A percentile compares a stretch with the other conserved stretches of the same genome.
Evolutionary conservation across 1,140 invertebrate species (phyloP).

Genomic region (Trinorchestia longiramus): DNA sequence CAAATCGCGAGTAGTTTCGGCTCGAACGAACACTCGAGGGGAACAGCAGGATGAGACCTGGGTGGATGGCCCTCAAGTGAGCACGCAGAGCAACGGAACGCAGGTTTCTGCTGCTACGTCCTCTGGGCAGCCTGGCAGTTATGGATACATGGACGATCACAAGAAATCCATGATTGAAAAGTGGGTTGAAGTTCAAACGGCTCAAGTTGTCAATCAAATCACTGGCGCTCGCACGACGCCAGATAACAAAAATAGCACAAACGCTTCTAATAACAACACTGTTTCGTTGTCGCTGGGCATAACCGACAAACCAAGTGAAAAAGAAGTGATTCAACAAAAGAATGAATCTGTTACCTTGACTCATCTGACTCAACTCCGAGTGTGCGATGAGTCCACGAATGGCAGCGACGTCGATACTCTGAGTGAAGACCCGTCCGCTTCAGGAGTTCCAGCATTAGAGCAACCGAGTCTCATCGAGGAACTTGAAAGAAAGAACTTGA

Average conservation of each 20-base stretch:
- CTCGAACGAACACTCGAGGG: constrained; percentile 60
- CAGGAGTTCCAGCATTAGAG: constrained; percentile 48
- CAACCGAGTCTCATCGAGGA: constrained; percentile 66
- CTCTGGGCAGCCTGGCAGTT: constrained; percentile 56
- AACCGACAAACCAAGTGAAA: background rate
- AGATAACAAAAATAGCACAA: background rate
- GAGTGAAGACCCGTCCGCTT: constrained; percentile 64
- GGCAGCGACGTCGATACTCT: constrained; percentile 66
- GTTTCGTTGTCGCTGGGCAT: background rate
- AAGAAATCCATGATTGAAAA: constrained; percentile 93
- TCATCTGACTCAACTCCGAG: constrained; percentile 63
- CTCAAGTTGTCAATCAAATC: constrained; percentile 57
- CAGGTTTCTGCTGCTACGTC: constrained; percentile 4
- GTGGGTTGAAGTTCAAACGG: constrained; percentile 89
- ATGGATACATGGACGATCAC: constrained; percentile 88
- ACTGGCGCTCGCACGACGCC: background rate
- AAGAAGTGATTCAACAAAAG: constrained; percentile 6
- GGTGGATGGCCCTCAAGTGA: constrained; percentile 85
- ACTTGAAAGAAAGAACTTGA: constrained; percentile 65
- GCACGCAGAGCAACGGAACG: constrained; percentile 36
- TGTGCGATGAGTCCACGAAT: constrained; percentile 64
- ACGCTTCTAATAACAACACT: background rate
- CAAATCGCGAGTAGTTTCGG: constrained; percentile 71
- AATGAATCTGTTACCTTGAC: constrained; percentile 58
- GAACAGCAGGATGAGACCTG: constrained; percentile 79